These are phyloP conservation scores for Brachionus manjavacas DNA, from an alignment of 1,140 invertebrate genomes.

Conservation along the genomic window DNA sequence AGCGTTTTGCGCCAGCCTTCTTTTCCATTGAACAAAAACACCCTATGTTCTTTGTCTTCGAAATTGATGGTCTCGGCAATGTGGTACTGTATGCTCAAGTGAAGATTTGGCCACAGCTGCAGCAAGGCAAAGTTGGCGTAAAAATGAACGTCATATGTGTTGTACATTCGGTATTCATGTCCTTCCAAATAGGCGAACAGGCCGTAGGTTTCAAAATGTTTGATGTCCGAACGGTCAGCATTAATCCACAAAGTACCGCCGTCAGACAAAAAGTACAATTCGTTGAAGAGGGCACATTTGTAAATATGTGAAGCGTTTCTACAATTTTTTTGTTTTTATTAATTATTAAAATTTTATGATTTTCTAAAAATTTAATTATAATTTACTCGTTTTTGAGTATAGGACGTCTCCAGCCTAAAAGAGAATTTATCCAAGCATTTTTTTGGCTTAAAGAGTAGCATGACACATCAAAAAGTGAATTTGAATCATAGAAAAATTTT, in stretches of 20 bases:
- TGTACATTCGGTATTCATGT: slow-evolving; percentile 91
- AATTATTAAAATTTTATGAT: background rate
- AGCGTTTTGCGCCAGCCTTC: slow-evolving; percentile 57
- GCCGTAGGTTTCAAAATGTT: slow-evolving; percentile 53
- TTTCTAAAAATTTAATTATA: background rate
- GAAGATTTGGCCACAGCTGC: slow-evolving; percentile 81
- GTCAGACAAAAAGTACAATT: slow-evolving; percentile 83
- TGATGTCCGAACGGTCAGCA: slow-evolving; percentile 42
- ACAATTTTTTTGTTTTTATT: background rate
- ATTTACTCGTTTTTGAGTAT: background rate
- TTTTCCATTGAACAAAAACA: slow-evolving; percentile 62
- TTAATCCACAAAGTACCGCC: slow-evolving; percentile 76
- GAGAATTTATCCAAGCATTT: background rate
- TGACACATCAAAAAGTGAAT: background rate
- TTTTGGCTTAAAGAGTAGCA: background rate
- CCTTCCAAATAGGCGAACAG: slow-evolving; percentile 60
- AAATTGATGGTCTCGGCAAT: slow-evolving; percentile 58
- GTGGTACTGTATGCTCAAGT: slow-evolving; percentile 78
- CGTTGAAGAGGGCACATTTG: slow-evolving; percentile 88
- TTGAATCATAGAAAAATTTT: slow-evolving; percentile 67
- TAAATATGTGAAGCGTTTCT: background rate
- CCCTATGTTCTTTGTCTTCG: slow-evolving; percentile 47
- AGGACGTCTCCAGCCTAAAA: background rate
- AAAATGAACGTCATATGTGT: slow-evolving; percentile 92
- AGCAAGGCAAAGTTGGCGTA: slow-evolving; percentile 84